These are phyloP conservation scores for Parus major DNA, from an alignment of 2,113 vertebrate genomes.

Conservation along the genomic window DNA sequence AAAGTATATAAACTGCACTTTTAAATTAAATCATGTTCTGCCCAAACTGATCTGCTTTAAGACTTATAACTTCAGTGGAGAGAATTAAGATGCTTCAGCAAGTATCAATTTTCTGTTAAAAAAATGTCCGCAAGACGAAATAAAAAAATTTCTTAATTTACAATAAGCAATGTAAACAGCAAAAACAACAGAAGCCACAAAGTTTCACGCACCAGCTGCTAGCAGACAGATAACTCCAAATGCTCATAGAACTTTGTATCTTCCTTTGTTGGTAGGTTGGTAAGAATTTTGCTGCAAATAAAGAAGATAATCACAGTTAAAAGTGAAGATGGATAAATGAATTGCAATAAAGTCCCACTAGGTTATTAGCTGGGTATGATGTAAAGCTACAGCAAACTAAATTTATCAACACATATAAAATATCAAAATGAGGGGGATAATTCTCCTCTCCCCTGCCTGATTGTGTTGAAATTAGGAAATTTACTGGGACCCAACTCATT, in stretches of 20 bases:
- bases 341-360: not conserved
- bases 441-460: not conserved
- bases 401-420: not conserved
- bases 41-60: constrained; percentile 61
- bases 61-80: constrained; percentile 43
- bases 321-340: not conserved
- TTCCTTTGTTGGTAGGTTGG: constrained; percentile 97
- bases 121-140: constrained; percentile 73
- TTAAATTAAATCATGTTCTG: constrained; percentile 50
- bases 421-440: not conserved
- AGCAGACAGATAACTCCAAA: constrained; percentile 42
- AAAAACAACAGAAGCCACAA: constrained; percentile 68
- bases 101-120: constrained; percentile 71
- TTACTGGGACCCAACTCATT: not conserved
- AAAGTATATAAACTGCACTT: constrained; percentile 59
- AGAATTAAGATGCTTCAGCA: constrained; percentile 64
- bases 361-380: not conserved
- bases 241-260: constrained; percentile 96
- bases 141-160: constrained; percentile 75
- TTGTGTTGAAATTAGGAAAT: not conserved
- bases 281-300: constrained; percentile 96
- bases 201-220: constrained; percentile 65
- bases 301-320: not conserved
- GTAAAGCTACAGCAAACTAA: not conserved
- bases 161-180: constrained; percentile 75